Conservation (phyloP, 2,113 vertebrate genomes). For the Engraulis encrasicolus region DNA sequence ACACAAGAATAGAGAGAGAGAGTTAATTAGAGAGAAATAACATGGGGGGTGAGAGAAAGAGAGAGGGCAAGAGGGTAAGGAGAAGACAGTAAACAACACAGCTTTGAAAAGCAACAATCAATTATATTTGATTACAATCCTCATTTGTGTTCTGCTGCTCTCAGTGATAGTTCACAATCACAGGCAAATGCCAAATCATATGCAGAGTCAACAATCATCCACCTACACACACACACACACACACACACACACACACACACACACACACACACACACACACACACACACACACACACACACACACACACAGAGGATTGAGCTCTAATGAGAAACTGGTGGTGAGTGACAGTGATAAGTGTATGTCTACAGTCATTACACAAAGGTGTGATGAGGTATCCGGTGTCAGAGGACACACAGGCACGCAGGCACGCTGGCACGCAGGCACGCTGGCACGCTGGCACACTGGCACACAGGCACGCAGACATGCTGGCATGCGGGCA, state of each 20-base stretch:
- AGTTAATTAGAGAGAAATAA: background rate
- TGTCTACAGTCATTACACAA: background rate
- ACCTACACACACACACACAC: background rate
- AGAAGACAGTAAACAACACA: background rate
- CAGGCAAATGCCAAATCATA: background rate
- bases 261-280: background rate
- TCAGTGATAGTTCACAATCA: background rate
- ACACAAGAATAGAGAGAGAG: background rate
- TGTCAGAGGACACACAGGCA: background rate
- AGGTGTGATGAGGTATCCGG: background rate
- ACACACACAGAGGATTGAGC: background rate
- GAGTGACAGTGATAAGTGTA: background rate
- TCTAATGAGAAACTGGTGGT: background rate
- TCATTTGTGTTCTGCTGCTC: background rate
- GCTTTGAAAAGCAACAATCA: conserved; percentile 3
- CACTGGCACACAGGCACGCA: too few species aligned
- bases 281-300: background rate
- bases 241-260: background rate
- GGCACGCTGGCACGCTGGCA: too few species aligned
- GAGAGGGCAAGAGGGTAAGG: too few species aligned
- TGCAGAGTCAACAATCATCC: background rate
- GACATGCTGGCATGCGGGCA: too few species aligned
- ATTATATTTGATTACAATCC: background rate
- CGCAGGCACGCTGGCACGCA: too few species aligned
- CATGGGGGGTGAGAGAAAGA: background rate